Conservation (phyloP, 2,797 vertebrate species). For the Hafferia zeledoni region DNA sequence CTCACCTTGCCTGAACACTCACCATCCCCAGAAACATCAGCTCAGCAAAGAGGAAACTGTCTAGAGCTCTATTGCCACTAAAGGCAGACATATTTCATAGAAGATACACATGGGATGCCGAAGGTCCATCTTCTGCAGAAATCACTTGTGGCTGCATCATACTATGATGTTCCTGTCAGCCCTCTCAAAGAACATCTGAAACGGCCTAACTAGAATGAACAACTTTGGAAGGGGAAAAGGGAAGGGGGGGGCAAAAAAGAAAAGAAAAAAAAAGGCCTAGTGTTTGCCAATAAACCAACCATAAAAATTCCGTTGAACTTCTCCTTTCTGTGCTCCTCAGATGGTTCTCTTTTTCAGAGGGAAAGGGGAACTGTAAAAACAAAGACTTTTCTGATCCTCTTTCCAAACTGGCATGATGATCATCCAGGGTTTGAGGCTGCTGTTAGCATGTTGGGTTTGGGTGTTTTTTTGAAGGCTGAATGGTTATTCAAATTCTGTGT, state of each 20-base stretch:
- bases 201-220: neutral
- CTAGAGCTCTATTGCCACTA: neutral
- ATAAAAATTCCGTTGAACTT: slow-evolving; percentile 45
- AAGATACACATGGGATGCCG: neutral
- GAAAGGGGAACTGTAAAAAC: slow-evolving; percentile 58
- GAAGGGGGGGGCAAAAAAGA: too few relatives aligned
- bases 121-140: neutral
- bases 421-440: neutral
- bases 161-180: neutral
- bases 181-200: neutral
- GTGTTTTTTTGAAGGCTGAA: neutral
- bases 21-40: neutral
- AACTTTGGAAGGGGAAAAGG: neutral
- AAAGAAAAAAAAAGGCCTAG: neutral
- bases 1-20: neutral
- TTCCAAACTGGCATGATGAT: slow-evolving; percentile 35
- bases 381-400: slow-evolving; percentile 49
- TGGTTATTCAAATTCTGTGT: neutral
- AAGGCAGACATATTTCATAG: neutral
- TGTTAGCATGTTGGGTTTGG: neutral
- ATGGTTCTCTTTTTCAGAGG: slow-evolving; percentile 59
- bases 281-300: slow-evolving; percentile 11
- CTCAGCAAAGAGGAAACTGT: neutral
- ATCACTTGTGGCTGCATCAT: neutral
- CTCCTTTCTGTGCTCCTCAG: slow-evolving; percentile 43